These are phyloP conservation scores for Malthinus seriepunctatus DNA, from an alignment of 2,888 invertebrate genomes.

Conservation along the genomic window DNA sequence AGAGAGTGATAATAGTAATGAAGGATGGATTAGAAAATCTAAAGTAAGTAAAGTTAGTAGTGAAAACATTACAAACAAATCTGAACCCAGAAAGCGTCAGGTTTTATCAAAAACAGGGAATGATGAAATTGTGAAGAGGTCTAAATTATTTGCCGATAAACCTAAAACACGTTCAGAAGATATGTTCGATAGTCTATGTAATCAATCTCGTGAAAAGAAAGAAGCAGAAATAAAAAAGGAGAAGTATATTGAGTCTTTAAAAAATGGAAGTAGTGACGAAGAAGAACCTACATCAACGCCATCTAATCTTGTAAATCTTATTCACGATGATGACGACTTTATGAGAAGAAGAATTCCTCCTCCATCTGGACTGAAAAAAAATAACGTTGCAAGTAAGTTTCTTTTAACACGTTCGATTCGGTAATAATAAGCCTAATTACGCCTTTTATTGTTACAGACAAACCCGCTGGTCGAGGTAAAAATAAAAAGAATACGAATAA, in stretches of 20 bases:
- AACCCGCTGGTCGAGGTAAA: background rate
- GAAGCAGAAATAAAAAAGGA: constrained; percentile 4
- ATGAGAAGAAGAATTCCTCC: constrained; percentile 21
- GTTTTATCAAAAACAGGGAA: constrained; percentile 8
- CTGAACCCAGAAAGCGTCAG: background rate
- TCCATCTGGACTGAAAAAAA: constrained; percentile 9
- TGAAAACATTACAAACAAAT: constrained; percentile 5
- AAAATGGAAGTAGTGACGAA: constrained; percentile 10
- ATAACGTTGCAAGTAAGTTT: background rate
- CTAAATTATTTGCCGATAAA: constrained; percentile 19
- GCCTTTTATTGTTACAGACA: background rate
- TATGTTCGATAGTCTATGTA: constrained; percentile 26
- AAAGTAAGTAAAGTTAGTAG: constrained; percentile 10
- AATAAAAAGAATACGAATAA: background rate
- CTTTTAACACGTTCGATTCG: too few relatives aligned
- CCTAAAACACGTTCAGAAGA: constrained; percentile 17
- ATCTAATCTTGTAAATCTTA: constrained; percentile 12
- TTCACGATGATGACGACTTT: constrained; percentile 17
- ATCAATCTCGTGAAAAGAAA: constrained; percentile 13
- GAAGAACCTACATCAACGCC: constrained; percentile 10
- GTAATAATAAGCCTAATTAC: background rate
- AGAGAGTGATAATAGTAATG: constrained; percentile 10
- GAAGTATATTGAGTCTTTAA: constrained; percentile 10
- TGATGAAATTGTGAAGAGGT: constrained; percentile 25
- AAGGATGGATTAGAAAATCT: constrained; percentile 17